Conservation (phyloP, 2,888 invertebrate genomes). For the Cerceris rybyensis region DNA sequence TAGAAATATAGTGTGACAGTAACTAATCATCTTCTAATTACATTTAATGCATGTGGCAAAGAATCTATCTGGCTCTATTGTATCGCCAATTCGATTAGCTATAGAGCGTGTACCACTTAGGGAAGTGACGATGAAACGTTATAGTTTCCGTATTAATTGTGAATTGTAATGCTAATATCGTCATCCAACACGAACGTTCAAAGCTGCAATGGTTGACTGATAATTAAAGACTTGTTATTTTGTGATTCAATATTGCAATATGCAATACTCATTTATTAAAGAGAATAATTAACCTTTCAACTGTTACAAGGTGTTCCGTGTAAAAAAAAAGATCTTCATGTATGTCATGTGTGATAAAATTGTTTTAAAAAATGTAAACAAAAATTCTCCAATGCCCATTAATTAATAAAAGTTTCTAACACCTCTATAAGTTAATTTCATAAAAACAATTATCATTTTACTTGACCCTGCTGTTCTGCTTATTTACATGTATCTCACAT, state of each 20-base stretch:
- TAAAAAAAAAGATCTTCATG: no score
- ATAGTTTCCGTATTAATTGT: constrained; percentile 32
- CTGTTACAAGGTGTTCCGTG: no score
- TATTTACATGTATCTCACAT: no score
- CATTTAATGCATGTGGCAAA: constrained; percentile 46
- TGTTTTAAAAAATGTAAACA: no score
- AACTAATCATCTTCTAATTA: constrained; percentile 50
- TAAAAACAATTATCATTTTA: no score
- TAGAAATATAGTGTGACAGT: constrained; percentile 51
- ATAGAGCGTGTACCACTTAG: neutral
- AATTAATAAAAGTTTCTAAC: no score
- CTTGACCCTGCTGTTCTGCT: no score
- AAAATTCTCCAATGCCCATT: no score
- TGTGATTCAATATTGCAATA: neutral
- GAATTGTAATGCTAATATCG: constrained; percentile 28
- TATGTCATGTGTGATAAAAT: no score
- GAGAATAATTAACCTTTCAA: no score
- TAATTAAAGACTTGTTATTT: constrained; percentile 13
- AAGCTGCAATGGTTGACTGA: constrained; percentile 34
- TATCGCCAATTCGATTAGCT: constrained; percentile 17
- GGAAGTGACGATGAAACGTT: neutral
- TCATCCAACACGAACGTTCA: constrained; percentile 41
- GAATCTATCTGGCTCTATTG: constrained; percentile 34
- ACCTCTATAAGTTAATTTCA: no score
- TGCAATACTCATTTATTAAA: no score